Base-by-base conservation (phyloP, 1,140 invertebrate genomes). In the Drosophila azteca region DNA sequence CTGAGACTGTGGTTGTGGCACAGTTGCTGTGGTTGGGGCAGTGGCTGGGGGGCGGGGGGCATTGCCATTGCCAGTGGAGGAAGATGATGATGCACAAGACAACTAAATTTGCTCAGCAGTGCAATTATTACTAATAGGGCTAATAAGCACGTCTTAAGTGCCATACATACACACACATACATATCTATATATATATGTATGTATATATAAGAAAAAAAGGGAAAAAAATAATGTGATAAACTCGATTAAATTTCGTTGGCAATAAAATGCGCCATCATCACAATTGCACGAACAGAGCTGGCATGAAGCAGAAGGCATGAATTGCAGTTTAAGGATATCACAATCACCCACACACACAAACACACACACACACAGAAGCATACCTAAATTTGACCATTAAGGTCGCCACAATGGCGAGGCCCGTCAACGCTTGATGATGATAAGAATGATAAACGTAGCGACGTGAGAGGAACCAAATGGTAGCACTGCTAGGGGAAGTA, bases 81-180 rank as follows among this genome's bases (percentile, higher is more conserved):
- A 45, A 49, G 62, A 72, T 73, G 67, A 61, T 73, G 58, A 64
- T 80, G 72, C 52, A 64, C 48, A 66, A 77, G 82, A 87, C 71
- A 71, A 80, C 69, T 79, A 87, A 87, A 82, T 87, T 88, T 85
- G 72, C 82, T 87, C 82, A 39, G 82, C 79, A 82, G 82, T 88
- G 78, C 83, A 87, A 88, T 87, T 87, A 87, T 87, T 87, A 71
- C 83, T 87, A 87, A 87, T 87, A 87, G 83, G 70, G 61, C 83
- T 79, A 87, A 87, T 87, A 87, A 87, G 83, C 82, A 85, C 74
- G 69, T 85, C 78, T 67, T 78, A 82, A 85, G 78, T 87, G 82
- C 74, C 72, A 31, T 20, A 24, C 52, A 54, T 29, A 58, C 53
- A 64, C 43, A 22, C 20, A 43, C 49, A 46, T 15, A 45, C 48